These are phyloP conservation scores for Anoplopoma fimbria DNA, from an alignment of 2,113 vertebrate species.

Conservation along the genomic window DNA sequence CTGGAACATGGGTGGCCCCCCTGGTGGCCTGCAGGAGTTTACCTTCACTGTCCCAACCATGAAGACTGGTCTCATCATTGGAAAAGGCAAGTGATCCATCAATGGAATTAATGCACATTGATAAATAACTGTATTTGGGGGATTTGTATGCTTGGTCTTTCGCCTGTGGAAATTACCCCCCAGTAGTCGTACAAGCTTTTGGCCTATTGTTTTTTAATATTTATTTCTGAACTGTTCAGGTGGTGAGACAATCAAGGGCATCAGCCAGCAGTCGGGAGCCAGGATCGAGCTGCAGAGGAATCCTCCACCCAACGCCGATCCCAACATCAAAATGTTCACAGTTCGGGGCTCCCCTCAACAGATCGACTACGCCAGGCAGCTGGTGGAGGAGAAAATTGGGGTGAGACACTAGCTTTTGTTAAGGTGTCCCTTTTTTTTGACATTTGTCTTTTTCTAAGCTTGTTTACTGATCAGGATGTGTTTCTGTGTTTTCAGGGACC, in stretches of 20 bases:
- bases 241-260: constrained; percentile 98
- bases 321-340: constrained; percentile 97
- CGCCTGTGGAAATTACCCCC: not conserved
- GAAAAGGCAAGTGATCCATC: constrained; percentile 87
- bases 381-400: constrained; percentile 99
- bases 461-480: not conserved
- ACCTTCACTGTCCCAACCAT: constrained; percentile 97
- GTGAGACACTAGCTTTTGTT: constrained; percentile 79
- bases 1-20: constrained; percentile 99
- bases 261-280: constrained; percentile 98
- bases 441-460: rapidly evolving
- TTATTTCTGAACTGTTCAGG: constrained; percentile 78
- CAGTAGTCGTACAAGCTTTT: not conserved
- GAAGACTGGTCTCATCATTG: constrained; percentile 98
- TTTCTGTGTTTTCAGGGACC: constrained; percentile 86
- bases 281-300: constrained; percentile 97
- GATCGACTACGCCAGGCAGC: constrained; percentile 96
- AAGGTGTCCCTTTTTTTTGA: not conserved
- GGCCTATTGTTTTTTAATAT: not conserved
- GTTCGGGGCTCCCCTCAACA: constrained; percentile 96
- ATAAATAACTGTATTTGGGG: too few species aligned
- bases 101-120: not conserved
- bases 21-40: constrained; percentile 97
- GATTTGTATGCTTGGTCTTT: not conserved
- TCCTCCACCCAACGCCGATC: constrained; percentile 95